Conservation (phyloP, 2,888 invertebrate species). For the Cryptocephalus primarius region DNA sequence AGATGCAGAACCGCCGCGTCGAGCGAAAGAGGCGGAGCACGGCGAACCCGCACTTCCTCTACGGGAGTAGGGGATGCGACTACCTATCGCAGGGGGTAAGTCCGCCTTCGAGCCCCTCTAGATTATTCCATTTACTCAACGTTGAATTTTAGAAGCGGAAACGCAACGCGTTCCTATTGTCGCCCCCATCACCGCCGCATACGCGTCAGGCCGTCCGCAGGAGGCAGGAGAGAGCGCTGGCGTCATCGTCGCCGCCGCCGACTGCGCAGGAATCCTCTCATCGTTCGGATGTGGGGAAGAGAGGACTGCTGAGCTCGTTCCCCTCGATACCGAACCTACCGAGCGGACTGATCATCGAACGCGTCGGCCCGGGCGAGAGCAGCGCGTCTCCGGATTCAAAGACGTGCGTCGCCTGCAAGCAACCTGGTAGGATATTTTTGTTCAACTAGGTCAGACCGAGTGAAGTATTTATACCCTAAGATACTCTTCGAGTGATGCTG, state of each 20-base stretch:
- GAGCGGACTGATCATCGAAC: constrained; percentile 42
- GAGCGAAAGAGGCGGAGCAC: constrained; percentile 45
- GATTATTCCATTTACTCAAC: too few species aligned
- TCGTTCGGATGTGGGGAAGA: too few species aligned
- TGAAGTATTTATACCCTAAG: too few species aligned
- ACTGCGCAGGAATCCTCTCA: background rate
- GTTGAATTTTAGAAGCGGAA: constrained; percentile 42
- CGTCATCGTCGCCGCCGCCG: constrained; percentile 21
- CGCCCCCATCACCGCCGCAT: constrained; percentile 39
- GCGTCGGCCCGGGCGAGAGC: constrained; percentile 34
- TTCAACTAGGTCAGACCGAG: too few species aligned
- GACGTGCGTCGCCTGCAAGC: constrained; percentile 39
- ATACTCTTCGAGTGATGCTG: too few species aligned
- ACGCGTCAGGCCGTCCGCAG: constrained; percentile 38
- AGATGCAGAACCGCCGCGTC: constrained; percentile 41
- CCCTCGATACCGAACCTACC: constrained; percentile 41
- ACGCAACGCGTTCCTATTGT: constrained; percentile 38
- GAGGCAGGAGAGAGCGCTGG: constrained; percentile 24
- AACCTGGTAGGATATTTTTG: constrained; percentile 34
- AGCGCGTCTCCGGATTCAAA: constrained; percentile 29
- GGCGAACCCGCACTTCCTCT: constrained; percentile 45
- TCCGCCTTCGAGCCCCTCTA: background rate
- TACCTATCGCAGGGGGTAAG: constrained; percentile 8
- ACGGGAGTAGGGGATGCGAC: constrained; percentile 37
- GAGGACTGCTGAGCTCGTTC: constrained; percentile 16